These are phyloP conservation scores for Heliangelus exortis DNA, from an alignment of 2,797 vertebrate genomes.

Conservation along the genomic window DNA sequence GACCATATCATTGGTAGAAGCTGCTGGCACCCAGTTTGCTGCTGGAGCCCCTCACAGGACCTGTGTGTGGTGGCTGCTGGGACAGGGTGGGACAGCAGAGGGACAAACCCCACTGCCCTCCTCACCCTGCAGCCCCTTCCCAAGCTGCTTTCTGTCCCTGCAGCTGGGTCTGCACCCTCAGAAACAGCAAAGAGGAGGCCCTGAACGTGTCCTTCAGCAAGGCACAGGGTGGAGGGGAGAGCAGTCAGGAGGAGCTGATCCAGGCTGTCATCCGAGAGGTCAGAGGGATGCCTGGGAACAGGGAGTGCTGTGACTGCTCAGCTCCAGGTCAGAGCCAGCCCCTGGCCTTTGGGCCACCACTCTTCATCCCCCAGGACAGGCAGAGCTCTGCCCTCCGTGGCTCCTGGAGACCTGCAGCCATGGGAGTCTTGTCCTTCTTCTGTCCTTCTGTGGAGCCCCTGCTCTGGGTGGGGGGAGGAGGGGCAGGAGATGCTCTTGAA, in stretches of 20 bases:
- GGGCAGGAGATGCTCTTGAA: neutral
- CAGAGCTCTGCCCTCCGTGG: neutral
- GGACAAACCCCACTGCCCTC: neutral
- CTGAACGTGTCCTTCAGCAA: conserved; percentile 83
- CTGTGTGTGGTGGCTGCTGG: neutral
- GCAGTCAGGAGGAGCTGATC: conserved; percentile 83
- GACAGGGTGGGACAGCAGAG: neutral
- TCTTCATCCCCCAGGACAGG: neutral
- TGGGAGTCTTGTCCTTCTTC: neutral
- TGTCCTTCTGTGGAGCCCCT: neutral
- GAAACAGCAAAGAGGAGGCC: conserved; percentile 88
- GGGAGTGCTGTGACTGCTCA: conserved; percentile 85
- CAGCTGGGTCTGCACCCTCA: conserved; percentile 79
- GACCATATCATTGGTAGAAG: neutral
- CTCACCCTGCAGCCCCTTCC: neutral
- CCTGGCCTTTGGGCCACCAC: accelerated
- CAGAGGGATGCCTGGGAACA: conserved; percentile 83
- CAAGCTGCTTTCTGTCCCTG: neutral
- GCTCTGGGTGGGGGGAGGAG: neutral
- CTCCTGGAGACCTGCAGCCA: neutral
- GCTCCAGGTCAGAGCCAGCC: conserved; percentile 77
- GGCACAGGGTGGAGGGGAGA: conserved; percentile 64
- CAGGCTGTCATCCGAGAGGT: conserved; percentile 83
- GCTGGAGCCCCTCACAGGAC: neutral
- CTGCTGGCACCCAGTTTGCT: neutral